Evolutionary conservation across 1,140 invertebrate genomes (phyloP).

Genomic region (Drosophila miranda): DNA sequence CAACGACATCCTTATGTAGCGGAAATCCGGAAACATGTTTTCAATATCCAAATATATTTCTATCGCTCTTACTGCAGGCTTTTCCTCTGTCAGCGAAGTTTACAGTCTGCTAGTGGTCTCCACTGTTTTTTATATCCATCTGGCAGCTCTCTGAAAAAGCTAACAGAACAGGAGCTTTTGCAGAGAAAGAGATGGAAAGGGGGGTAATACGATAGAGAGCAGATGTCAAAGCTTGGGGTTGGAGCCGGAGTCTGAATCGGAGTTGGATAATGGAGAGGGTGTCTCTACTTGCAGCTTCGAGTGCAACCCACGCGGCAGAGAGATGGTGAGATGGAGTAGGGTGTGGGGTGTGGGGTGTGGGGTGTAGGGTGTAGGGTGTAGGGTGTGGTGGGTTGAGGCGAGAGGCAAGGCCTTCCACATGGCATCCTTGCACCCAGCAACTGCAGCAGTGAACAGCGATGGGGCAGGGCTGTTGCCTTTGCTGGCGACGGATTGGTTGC

Average conservation of each 20-base stretch:
- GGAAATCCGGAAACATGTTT: background rate
- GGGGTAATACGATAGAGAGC: conserved; percentile 22
- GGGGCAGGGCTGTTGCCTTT: conserved; percentile 43
- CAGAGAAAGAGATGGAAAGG: conserved; percentile 3
- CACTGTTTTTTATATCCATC: too few species aligned
- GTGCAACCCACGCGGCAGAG: conserved; percentile 18
- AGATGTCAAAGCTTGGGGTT: background rate
- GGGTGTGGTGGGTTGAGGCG: background rate
- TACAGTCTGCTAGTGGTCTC: too few species aligned
- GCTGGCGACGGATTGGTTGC: conserved; percentile 68
- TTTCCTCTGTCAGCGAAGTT: too few species aligned
- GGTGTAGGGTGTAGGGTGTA: too few species aligned
- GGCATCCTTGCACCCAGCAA: conserved; percentile 30
- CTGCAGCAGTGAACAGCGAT: conserved; percentile 48
- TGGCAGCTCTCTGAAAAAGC: conserved; percentile 1
- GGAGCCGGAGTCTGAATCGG: conserved; percentile 25
- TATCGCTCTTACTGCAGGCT: too few species aligned
- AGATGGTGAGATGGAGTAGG: too few species aligned
- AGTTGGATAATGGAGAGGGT: conserved; percentile 8
- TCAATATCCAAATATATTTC: background rate
- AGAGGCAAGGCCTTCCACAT: conserved; percentile 24
- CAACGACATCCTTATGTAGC: too few species aligned
- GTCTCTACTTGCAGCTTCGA: conserved; percentile 39
- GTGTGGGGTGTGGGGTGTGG: background rate
- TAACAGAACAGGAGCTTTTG: background rate